A percentile compares a stretch with the other conserved stretches of the same genome.
Conservation (phyloP, 2,797 vertebrate genomes). For the Picus viridis region DNA sequence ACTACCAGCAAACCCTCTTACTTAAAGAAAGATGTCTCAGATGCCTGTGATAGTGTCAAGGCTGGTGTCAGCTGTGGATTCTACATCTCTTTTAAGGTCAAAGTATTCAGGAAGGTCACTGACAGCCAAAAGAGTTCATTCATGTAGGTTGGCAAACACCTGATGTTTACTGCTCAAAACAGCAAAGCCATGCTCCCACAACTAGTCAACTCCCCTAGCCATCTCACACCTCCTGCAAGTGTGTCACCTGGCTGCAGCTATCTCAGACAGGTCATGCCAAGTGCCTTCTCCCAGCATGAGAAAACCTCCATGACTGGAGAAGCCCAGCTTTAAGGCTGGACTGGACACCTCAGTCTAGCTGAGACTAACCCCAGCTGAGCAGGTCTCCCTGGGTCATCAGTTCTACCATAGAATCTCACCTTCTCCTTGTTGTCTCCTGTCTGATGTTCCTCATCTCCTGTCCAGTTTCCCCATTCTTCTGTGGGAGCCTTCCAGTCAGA, state of each 20-base stretch:
- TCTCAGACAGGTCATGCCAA: neutral
- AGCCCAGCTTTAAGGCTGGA: neutral
- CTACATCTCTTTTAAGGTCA: neutral
- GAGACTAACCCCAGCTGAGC: neutral
- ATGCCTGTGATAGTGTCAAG: neutral
- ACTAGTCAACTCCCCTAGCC: neutral
- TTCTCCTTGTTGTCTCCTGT: neutral
- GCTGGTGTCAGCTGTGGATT: neutral
- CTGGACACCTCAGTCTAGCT: neutral
- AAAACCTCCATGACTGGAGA: rapidly evolving
- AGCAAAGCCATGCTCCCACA: neutral
- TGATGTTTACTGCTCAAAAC: neutral
- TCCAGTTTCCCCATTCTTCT: conserved; percentile 69
- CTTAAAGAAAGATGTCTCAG: neutral
- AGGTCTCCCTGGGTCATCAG: neutral
- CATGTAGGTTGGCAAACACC: neutral
- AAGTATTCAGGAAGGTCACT: neutral
- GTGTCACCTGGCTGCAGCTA: neutral
- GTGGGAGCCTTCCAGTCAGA: conserved; percentile 69
- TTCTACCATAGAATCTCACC: neutral
- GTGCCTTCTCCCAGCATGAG: neutral
- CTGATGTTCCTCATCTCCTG: conserved; percentile 41
- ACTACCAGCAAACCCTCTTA: neutral
- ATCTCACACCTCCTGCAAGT: neutral
- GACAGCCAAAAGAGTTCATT: neutral